These are phyloP conservation scores for Anoplophora glabripennis DNA, from an alignment of 1,140 invertebrate genomes.

Conservation along the genomic window DNA sequence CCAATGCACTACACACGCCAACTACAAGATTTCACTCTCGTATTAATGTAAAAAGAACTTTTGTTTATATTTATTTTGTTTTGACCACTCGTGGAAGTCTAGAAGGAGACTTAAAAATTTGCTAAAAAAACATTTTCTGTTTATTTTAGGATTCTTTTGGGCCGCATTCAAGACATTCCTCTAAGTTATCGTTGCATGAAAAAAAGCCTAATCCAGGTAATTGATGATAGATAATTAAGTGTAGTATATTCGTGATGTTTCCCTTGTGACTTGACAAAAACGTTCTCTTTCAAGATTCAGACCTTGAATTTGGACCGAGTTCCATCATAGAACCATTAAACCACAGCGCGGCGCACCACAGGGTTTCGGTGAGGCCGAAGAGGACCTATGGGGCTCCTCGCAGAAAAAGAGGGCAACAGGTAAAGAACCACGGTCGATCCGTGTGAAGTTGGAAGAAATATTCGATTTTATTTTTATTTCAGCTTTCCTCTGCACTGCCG, in stretches of 20 bases:
- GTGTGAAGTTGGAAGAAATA: background rate
- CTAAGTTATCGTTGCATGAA: constrained; percentile 53
- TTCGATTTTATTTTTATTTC: constrained; percentile 18
- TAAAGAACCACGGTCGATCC: too few relatives aligned
- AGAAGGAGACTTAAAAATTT: constrained; percentile 11
- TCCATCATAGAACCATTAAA: constrained; percentile 59
- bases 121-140: too few relatives aligned
- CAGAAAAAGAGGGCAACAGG: constrained; percentile 54
- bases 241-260: background rate
- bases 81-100: too few relatives aligned
- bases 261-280: background rate
- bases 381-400: constrained; percentile 69
- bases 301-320: constrained; percentile 43
- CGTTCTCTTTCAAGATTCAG: constrained; percentile 32
- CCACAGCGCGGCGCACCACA: constrained; percentile 74
- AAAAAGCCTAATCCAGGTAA: constrained; percentile 40
- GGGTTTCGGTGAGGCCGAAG: constrained; percentile 72
- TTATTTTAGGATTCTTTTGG: constrained; percentile 50
- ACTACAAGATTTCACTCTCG: too few relatives aligned
- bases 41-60: background rate
- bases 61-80: too few relatives aligned
- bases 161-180: constrained; percentile 51
- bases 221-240: background rate
- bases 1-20: too few relatives aligned
- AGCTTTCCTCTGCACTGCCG: constrained; percentile 55